A percentile compares a stretch with the other conserved stretches of the same genome.
These are phyloP conservation scores for Dioctria linearis DNA, from an alignment of 2,888 invertebrate genomes.

Conservation along the genomic window DNA sequence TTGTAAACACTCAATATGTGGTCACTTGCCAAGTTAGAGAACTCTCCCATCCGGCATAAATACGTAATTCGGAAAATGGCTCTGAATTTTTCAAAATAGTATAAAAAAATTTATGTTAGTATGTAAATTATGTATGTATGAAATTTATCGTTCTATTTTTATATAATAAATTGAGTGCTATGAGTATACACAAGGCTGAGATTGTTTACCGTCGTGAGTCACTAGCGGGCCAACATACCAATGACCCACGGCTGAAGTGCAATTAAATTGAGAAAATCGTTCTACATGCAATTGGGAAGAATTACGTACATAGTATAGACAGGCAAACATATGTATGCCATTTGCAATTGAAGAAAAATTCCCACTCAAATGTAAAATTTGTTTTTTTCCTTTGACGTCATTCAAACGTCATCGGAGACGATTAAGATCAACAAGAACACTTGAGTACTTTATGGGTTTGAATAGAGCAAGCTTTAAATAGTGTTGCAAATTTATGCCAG, in stretches of 20 bases:
- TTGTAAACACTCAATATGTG: too few relatives aligned
- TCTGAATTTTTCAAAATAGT: not conserved
- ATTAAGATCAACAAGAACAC: constrained; percentile 5
- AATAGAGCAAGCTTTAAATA: not conserved
- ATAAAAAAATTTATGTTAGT: constrained; percentile 20
- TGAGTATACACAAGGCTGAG: constrained; percentile 25
- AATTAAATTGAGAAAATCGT: not conserved
- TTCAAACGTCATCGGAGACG: constrained; percentile 1
- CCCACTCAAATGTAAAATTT: not conserved
- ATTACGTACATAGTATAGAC: not conserved
- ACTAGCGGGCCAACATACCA: constrained; percentile 19
- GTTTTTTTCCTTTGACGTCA: constrained; percentile 29
- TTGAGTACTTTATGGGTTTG: not conserved
- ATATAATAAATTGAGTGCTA: constrained; percentile 9
- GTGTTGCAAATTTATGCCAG: not conserved
- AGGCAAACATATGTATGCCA: not conserved
- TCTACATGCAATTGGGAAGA: not conserved
- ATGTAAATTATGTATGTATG: too few relatives aligned
- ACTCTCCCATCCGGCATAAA: not conserved
- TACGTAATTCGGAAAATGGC: not conserved
- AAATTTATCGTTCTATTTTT: constrained; percentile 34
- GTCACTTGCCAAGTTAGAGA: not conserved
- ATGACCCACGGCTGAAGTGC: constrained; percentile 12
- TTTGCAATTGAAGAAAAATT: not conserved
- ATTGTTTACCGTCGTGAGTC: constrained; percentile 20